These are phyloP conservation scores for Napeogenes sylphis DNA, from an alignment of 2,888 invertebrate species.

Conservation along the genomic window DNA sequence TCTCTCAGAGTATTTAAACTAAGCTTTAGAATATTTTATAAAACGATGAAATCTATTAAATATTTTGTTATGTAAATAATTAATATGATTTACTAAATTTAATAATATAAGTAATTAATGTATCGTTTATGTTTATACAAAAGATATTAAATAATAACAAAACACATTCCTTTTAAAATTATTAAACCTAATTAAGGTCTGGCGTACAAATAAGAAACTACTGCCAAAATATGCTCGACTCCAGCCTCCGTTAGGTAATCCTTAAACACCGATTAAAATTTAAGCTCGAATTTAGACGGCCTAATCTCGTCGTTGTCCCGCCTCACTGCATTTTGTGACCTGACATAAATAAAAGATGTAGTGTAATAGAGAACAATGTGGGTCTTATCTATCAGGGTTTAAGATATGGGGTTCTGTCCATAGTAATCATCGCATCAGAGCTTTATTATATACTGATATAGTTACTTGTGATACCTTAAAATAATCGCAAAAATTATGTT, in stretches of 20 bases:
- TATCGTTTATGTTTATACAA: not conserved
- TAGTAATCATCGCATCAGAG: conserved; percentile 9
- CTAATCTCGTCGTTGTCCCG: conserved; percentile 65
- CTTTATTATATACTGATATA: not conserved
- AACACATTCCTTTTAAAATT: conserved; percentile 5
- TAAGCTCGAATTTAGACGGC: conserved; percentile 69
- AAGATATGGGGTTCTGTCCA: conserved; percentile 35
- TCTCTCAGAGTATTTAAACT: not conserved
- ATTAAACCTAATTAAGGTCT: conserved; percentile 36
- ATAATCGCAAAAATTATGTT: no score
- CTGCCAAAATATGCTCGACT: conserved; percentile 55
- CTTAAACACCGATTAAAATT: conserved; percentile 68
- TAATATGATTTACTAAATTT: no score
- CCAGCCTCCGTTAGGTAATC: conserved; percentile 53
- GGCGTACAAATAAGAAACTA: conserved; percentile 57
- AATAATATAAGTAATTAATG: no score
- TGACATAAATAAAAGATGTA: conserved; percentile 50
- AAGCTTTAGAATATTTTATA: not conserved
- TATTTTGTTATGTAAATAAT: not conserved
- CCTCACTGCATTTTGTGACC: conserved; percentile 61
- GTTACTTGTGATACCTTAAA: not conserved
- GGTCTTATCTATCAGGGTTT: conserved; percentile 45
- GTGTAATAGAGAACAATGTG: conserved; percentile 55
- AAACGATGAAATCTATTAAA: not conserved
- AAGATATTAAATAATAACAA: not conserved